Base-by-base conservation (phyloP, 1,140 invertebrate genomes). In the Aethina tumida region DNA sequence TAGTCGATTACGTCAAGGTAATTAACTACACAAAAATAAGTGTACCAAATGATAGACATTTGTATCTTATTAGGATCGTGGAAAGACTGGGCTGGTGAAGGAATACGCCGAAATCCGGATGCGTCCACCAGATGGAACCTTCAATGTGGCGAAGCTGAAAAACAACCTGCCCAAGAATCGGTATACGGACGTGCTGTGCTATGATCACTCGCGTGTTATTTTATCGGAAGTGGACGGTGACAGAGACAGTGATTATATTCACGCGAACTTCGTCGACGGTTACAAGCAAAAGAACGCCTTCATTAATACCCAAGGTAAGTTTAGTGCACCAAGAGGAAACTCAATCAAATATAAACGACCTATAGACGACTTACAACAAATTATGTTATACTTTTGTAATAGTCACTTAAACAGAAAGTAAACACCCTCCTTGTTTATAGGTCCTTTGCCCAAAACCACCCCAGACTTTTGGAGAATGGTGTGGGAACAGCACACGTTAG, bases 221-320 rank as follows among this genome's bases (percentile, higher is more conserved):
- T 67, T 98, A 15, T 70, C 79, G 51, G 62, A 77, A 27, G 76
- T 84, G 42, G 75, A 74, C 26, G 71, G 74, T 41, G 87, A 93
- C 47, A 68, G 78, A 9, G 73, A 74, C 41, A 80, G 83, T 22
- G 92, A 96, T 68, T 97, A 97, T 57, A 95, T 97, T 55, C 96
- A 98, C 70, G 94, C 92, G 17, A 97, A 97, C 72, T 97, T 84
- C 67, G 92, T 97, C 17, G 93, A 97, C 69, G 93, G 94, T 3
- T 98, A 97, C 65, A 91, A 91, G 62, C 92, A 97, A 62, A 93
- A 91, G 56, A 93, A 94, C 68, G 92, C 93, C 26, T 98, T 94
- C 64, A 97, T 98, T 59, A 96, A 85, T 46, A 96, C 93, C 49
- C 94, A 97, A 77, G 92, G 84, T 85, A 53, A 66, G 54, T 50